Evolutionary conservation across 2,113 vertebrate species (phyloP), one percentile per base, ranked within the genome.

Genomic region (Elephantulus edwardii): DNA sequence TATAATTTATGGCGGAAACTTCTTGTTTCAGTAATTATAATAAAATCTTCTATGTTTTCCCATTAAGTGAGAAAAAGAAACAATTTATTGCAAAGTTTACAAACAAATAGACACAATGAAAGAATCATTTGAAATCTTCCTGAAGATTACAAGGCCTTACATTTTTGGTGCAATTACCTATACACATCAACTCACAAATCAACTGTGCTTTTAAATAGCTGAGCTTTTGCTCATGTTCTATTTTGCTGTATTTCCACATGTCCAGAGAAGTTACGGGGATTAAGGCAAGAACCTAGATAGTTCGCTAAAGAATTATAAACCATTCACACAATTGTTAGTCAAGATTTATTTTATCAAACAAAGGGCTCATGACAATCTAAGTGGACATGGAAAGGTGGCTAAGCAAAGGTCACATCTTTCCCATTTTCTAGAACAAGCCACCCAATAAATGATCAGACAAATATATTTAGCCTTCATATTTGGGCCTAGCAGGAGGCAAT

Each of bases 91-190:
- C 22, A 90, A 90, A 90, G 28, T 90, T 88, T 60, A 84, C 76
- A 85, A 95, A 80, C 77, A 77, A 87, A 60, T 26, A 91, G 84
- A 94, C 44, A 88, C 52, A 93, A 89, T 89, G 83, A 84, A 90
- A 90, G 20, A 83, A 91, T 91, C 90, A 68, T 86, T 80, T 92
- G 46, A 83, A 90, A 86, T 92, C 48, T 66, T 82, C 71, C 71
- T 85, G 86, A 92, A 90, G 79, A 74, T 26, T 62, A 71, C 44
- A 93, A 68, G 17, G 9, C 20, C 28, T 79, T 93, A 89, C 89
- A 85, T 72, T 91, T 5, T 88, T 88, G 26, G 83, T 19, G 38
- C 40, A 86, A 92, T 95, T 94, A 70, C 71, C 88, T 13, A 54
- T 8, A 58, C 42, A 90, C 91, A 85, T 92, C 35, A 46, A 83